phyloP scores from a whole-genome alignment of 2,113 vertebrate species.

The Rallus limicola region DNA sequence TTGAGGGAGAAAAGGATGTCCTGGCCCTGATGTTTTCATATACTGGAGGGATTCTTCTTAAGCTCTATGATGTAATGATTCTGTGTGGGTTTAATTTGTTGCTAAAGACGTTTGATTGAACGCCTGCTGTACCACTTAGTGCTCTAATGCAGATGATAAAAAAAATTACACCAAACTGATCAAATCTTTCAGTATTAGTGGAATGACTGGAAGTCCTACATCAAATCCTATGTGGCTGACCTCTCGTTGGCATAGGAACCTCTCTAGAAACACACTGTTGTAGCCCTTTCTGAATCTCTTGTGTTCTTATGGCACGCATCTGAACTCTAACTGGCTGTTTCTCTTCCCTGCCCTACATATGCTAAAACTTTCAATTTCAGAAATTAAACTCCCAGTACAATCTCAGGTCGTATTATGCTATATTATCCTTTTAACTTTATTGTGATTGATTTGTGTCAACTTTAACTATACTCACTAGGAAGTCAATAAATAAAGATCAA shows the following conservation, averaged over 20 bases:
- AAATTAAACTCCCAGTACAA: conserved; percentile 75
- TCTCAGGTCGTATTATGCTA: conserved; percentile 73
- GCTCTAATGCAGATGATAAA: background rate
- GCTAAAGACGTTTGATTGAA: background rate
- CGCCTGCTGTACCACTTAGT: background rate
- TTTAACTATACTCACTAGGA: conserved; percentile 91
- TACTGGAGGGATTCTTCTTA: background rate
- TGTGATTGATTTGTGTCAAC: conserved; percentile 96
- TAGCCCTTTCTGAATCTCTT: background rate
- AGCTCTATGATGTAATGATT: background rate
- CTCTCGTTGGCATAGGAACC: background rate
- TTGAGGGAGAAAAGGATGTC: background rate
- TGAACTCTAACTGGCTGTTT: background rate
- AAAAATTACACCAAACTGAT: background rate
- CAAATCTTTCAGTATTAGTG: background rate
- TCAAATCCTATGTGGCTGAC: background rate
- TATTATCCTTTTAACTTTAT: conserved; percentile 92
- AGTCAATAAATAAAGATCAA: conserved; percentile 94
- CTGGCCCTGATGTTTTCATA: background rate
- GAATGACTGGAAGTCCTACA: background rate
- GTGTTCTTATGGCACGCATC: background rate
- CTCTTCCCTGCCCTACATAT: background rate
- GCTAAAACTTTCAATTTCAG: conserved; percentile 33
- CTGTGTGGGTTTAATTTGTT: background rate
- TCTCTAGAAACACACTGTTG: background rate